Base-by-base conservation (phyloP, 30 jellyfish, hydroid and myxozoan species). In the Mastigias papua region DNA sequence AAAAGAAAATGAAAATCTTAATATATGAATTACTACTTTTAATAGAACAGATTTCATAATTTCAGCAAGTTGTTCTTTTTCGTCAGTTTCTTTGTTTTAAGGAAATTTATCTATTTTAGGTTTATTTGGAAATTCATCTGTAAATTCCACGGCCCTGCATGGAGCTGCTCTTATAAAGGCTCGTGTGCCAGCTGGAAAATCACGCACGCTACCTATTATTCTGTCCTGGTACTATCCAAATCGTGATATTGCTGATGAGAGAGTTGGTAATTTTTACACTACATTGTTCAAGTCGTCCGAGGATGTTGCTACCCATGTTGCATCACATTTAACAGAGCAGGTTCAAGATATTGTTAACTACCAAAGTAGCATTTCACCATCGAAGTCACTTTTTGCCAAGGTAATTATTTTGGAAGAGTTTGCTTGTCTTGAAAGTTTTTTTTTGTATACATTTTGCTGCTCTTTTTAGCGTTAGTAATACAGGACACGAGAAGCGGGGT, bases 221-320 rank as follows among this genome's bases (percentile, higher is more conserved):
- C 48, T 95, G 90, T 95, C 98, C 8, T 95, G 99, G 99, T 77
- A 82, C 71, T 87, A 89, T 50, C 99, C 99, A 9, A 95, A 95
- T 68, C 73, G 97, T 58, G 99, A 89, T 77, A 63, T 95, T 22
- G 94, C 99, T 20, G 99, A 95, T 46, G 99, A 95, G 73, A 83
- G 99, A n/a, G 97, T 95, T 34, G 99, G 99, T 11, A 95, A 95
- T 70, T 95, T 75, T 62, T 95, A 95, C 90, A 84, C 87, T 51
- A 95, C 86, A 64, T 50, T 95, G 16, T 95, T 89, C 84, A 65
- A 76, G 67, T 85, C 97, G 32, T 78, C 91, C 42, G 57, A 27
- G 0, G 99, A 95, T 57, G 99, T 89, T 42, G 96, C 93, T 0
- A 48, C 91, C 9, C 81, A 80, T 58, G 75, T 92, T 29, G 91